Base-by-base conservation (phyloP, 2,797 vertebrate genomes). In the Protonibea diacanthus region DNA sequence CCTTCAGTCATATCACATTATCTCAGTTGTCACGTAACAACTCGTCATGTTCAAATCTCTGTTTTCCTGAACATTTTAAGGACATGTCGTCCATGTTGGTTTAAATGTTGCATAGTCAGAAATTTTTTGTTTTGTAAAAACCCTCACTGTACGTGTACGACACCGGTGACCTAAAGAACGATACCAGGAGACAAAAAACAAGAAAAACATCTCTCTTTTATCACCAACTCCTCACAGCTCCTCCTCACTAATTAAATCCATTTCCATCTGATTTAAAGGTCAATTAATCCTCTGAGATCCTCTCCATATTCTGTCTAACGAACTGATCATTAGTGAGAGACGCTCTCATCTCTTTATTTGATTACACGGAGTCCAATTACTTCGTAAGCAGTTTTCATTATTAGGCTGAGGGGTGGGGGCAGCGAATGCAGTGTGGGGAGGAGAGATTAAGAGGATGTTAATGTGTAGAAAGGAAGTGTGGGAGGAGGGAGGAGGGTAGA, bases 301-400 rank as follows among this genome's bases (percentile, higher is more conserved):
- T 70, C 95, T 95, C 94, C 95, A 93, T 94, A 94, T 94, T 96
- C 95, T 21, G 27, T 20, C 96, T 95, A 93, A 92, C 93, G 95
- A 96, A 92, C 95, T 95, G 96, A 96, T 97, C 96, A 90, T 95
- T 96, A 96, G 96, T 93, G 94, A 47, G 79, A 65, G 77, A 85
- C 53, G 42, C 55, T 44, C 76, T 80, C 68, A 76, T 84, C 74
- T 56, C 76, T 71, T 85, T 95, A 96, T 96, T 96, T 96, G 94
- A 97, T 97, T 97, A 97, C 96, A 95, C 95, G 92, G 92, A 95
- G 95, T 96, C 96, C 95, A 96, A 95, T 96, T 96, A 96, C 95
- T 95, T 95, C 92, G 94, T 94, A 95, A 96, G 96, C 95, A 95
- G 96, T 96, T 96, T 96, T 96, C 95, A 95, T 96, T 96, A 95